Evolutionary conservation across 2,888 invertebrate species (phyloP).

Genomic region (Brachyopa scutellaris): DNA sequence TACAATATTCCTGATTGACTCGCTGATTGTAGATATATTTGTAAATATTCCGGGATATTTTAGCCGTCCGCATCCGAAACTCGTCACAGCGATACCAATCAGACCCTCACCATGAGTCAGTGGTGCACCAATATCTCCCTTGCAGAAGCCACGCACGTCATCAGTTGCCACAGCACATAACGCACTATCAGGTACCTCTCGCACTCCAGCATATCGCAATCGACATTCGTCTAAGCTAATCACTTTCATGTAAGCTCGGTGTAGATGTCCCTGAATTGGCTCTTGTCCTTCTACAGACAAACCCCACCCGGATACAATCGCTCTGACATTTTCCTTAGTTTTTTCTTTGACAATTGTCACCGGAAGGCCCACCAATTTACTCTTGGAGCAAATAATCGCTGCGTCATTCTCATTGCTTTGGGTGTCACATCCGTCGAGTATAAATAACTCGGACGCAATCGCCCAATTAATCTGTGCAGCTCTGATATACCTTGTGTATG

Average conservation of each 20-base stretch:
- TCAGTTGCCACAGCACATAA: conserved; percentile 34
- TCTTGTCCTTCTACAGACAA: background rate
- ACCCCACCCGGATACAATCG: conserved; percentile 49
- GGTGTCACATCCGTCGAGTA: conserved; percentile 8
- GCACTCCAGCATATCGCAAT: conserved; percentile 14
- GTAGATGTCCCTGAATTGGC: background rate
- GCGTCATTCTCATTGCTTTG: conserved; percentile 20
- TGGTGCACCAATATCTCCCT: conserved; percentile 33
- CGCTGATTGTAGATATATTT: conserved; percentile 12
- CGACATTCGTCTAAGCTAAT: conserved; percentile 45
- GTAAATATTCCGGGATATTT: conserved; percentile 35
- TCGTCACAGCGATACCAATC: conserved; percentile 15
- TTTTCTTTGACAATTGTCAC: background rate
- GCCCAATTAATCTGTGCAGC: background rate
- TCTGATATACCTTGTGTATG: background rate
- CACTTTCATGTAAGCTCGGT: conserved; percentile 35
- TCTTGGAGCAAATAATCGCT: conserved; percentile 14
- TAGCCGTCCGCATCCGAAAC: conserved; percentile 17
- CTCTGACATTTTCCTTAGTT: conserved; percentile 12
- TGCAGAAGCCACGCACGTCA: conserved; percentile 41
- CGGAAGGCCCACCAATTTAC: background rate
- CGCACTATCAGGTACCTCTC: conserved; percentile 31
- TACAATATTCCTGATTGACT: too few relatives aligned
- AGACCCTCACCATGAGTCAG: conserved; percentile 38
- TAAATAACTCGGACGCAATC: background rate